Evolutionary conservation across 2,113 vertebrate species (phyloP).

Genomic region (Campylomormyrus tamandua): DNA sequence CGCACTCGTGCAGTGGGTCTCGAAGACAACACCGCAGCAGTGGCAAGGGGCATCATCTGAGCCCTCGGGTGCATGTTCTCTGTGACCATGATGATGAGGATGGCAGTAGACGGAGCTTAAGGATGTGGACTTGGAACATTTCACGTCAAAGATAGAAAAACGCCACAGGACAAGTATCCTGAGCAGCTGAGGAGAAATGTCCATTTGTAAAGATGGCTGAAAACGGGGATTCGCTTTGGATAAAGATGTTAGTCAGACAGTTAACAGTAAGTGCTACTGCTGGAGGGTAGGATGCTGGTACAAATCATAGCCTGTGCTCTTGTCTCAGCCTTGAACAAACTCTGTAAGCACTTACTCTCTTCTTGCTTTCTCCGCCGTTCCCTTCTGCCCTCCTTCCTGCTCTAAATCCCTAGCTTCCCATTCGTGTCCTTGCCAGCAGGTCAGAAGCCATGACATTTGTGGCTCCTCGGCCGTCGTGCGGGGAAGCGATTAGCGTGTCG

Average conservation of each 20-base stretch:
- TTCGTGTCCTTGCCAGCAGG: neutral
- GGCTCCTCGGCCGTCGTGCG: neutral
- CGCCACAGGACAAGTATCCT: neutral
- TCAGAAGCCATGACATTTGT: neutral
- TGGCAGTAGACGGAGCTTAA: neutral
- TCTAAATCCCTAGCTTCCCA: neutral
- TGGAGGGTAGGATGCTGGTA: neutral
- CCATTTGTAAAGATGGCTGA: neutral
- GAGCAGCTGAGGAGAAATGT: neutral
- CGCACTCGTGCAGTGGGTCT: neutral
- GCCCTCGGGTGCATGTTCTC: neutral
- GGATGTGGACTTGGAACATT: neutral
- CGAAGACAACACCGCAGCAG: neutral
- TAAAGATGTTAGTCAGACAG: neutral
- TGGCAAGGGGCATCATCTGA: neutral
- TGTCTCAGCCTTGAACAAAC: neutral
- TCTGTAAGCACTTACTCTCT: neutral
- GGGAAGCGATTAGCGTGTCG: neutral
- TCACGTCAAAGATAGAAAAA: neutral
- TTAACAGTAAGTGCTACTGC: neutral
- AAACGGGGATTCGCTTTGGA: neutral
- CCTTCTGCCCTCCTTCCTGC: neutral
- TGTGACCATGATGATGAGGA: neutral
- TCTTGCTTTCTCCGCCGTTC: neutral
- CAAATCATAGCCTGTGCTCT: neutral